phyloP scores from a whole-genome alignment of 2,113 vertebrate species.

The Psammodynastes pulverulentus region DNA sequence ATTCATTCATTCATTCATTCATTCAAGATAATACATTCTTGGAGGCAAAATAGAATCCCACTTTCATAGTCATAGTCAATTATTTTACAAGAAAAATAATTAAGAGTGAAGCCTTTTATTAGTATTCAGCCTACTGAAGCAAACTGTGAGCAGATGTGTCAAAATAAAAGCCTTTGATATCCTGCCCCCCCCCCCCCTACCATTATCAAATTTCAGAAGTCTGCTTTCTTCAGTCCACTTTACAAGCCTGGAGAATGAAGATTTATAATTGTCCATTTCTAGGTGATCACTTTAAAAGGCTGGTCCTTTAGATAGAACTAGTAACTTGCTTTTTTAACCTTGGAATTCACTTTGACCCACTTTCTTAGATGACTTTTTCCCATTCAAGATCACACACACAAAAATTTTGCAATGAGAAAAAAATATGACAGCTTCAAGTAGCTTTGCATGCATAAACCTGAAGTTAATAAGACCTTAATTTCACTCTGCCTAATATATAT shows the following conservation, averaged over 20 bases:
- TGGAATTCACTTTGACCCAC: background rate
- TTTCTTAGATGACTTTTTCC: conserved; percentile 28
- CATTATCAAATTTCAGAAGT: background rate
- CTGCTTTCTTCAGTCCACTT: background rate
- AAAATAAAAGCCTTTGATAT: background rate
- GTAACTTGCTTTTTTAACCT: background rate
- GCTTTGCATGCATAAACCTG: conserved; percentile 41
- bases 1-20: too few relatives aligned
- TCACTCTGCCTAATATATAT: conserved; percentile 56
- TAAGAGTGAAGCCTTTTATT: background rate
- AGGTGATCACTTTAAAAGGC: background rate
- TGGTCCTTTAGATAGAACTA: background rate
- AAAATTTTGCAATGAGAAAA: too few relatives aligned
- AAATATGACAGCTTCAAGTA: conserved; percentile 39
- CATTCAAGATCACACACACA: conserved; percentile 1
- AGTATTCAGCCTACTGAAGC: background rate
- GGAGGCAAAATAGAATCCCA: background rate
- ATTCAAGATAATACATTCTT: background rate
- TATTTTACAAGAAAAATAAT: background rate
- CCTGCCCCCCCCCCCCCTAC: background rate
- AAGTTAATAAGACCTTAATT: conserved; percentile 55
- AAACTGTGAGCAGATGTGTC: background rate
- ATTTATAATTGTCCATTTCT: background rate
- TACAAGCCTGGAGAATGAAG: background rate
- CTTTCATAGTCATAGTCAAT: background rate